Base-by-base conservation (phyloP, 2,113 vertebrate species). In the Chlorodrepanis virens region DNA sequence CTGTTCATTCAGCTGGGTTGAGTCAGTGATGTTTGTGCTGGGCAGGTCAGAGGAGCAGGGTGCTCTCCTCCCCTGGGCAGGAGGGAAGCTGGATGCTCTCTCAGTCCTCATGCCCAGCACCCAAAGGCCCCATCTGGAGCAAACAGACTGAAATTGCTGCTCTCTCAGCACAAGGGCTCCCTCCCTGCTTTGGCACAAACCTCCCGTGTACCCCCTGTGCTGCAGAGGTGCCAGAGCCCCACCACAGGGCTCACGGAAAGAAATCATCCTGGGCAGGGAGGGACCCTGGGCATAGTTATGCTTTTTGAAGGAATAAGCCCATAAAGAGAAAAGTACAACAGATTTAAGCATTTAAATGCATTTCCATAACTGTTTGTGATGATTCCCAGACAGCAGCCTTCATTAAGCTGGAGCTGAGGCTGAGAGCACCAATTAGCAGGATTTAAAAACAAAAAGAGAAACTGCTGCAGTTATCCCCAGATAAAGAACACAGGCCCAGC, bases 311-410 rank as follows among this genome's bases (percentile, higher is more conserved):
- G 25, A 89, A 82, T 49, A 81, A 95, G 10, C n/a, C 27, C 65
- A 79, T 91, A 60, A 84, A 92, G 40, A 63, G 44, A 79, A 75
- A 84, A 95, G 45, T 29, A 60, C 50, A 72, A 33, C 49, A 78
- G 61, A 85, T 69, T 70, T 61, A 9, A 82, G 78, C 35, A 2
- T 93, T 93, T 67, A 89, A 85, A 79, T 42, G 27, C 59, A 67
- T 83, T 91, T 94, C 93, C 67, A 18, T 65, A 72, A 85, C 78
- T 35, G 45, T 27, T 59, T 5, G 14, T 61, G 31, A 83, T 16
- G 59, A 94, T 85, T 77, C 87, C 63, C 93, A 91, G 70, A 67
- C 74, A 91, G 78, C 94, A 95, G 90, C 87, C 54, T 69, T 57
- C 70, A 89, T 79, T 81, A 89, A 89, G 53, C 72, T 63, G 83